Evolutionary conservation across 2,113 vertebrate genomes (phyloP).

Genomic region (Cottus gobio): DNA sequence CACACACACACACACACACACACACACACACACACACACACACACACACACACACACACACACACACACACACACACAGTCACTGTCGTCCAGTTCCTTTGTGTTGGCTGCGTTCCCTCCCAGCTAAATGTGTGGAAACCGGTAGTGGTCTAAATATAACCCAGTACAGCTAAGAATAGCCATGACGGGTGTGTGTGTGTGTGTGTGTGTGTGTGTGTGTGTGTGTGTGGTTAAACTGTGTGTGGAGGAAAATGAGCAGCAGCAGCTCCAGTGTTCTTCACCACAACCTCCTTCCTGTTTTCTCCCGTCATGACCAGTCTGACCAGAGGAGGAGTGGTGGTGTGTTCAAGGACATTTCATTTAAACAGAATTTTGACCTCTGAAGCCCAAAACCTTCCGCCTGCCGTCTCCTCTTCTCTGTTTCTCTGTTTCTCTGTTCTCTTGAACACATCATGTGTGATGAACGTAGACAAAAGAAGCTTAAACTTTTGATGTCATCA

Average conservation of each 20-base stretch:
- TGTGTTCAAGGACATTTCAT: too few species aligned
- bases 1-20: constrained; percentile 40
- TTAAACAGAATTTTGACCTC: too few species aligned
- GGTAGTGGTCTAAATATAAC: constrained; percentile 96
- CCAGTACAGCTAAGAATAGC: constrained; percentile 91
- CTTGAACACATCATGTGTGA: too few species aligned
- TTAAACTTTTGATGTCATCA: too few species aligned
- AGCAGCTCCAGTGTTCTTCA: constrained; percentile 65
- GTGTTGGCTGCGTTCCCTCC: constrained; percentile 83
- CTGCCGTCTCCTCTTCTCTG: too few species aligned
- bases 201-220: constrained; percentile 32
- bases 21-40: constrained; percentile 20
- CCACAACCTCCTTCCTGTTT: constrained; percentile 78
- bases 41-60: constrained; percentile 38
- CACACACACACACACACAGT: constrained; percentile 45
- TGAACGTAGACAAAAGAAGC: too few species aligned
- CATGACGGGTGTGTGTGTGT: constrained; percentile 64
- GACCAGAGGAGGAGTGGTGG: background rate
- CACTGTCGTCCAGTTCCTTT: constrained; percentile 85
- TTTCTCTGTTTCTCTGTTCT: too few species aligned
- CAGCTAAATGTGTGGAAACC: constrained; percentile 94
- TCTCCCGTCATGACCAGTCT: constrained; percentile 15
- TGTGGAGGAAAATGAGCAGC: constrained; percentile 86
- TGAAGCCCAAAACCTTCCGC: too few species aligned
- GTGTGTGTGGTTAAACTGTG: constrained; percentile 20